Evolutionary conservation across 2,113 vertebrate genomes (phyloP), one percentile per base, ranked within the genome.

Genomic region (Agapornis roseicollis): DNA sequence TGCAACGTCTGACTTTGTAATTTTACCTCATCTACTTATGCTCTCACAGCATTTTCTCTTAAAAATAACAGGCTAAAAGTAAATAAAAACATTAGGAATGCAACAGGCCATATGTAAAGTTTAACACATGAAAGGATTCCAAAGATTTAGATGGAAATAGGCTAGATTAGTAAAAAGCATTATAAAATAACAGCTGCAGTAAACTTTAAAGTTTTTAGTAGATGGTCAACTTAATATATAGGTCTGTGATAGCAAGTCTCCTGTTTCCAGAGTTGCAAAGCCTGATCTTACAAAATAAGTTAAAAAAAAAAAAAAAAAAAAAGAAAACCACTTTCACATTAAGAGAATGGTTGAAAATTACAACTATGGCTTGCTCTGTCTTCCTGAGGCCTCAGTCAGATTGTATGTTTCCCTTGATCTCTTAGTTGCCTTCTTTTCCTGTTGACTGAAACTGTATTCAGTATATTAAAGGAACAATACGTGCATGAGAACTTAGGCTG

Each of bases 401-500:
- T 85, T 87, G 96, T 89, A 88, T 46, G 39, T 16, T 68, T 91
- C 56, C 39, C 49, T 90, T 61, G 55, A 42, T 91, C 25, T 85
- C 58, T 33, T 55, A 35, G 68, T 52, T 90, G 8, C n/a, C 55
- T 56, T 56, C 35, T 55, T 82, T 81, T 79, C 56, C 53, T 31
- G 25, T 65, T 60, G 70, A 24, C 28, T 69, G 49, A 41, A 81
- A 37, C 17, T 31, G 20, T 33, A 52, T 13, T 53, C 6, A 13
- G 8, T n/a, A 25, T 28, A 52, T 22, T 76, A 77, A 72, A 76
- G 53, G 72, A 86, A 41, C 4, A 58, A 49, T 20, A 65, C 5
- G 33, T 13, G 42, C 41, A 15, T 49, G n/a, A 65, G 28, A 73
- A 49, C 13, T 25, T 64, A 37, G 2, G 7, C 22, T 41, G 19